Evolutionary conservation across 2,113 vertebrate species (phyloP), one percentile per base, ranked within the genome.

Genomic region (Colinus virginianus): DNA sequence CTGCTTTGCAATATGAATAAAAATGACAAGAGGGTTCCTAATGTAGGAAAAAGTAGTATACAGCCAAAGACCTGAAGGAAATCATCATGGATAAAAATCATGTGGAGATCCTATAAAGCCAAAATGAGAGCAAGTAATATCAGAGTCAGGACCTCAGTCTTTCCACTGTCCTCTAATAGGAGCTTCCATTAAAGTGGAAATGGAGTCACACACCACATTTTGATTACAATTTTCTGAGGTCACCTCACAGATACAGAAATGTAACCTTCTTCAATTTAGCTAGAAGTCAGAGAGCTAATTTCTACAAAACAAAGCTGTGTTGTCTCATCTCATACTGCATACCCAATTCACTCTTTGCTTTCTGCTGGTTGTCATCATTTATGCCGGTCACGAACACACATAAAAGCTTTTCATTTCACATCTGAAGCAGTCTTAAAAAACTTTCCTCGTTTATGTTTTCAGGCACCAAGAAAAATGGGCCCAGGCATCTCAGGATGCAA

Each of bases 371-470:
- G 1, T 76, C 51, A 59, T 66, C 43, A 69, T 71, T 84, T 48
- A 62, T 84, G 58, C 20, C 25, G 22, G 30, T 66, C 64, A 42
- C 1, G 3, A 59, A 56, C 32, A 16, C 9, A 1, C 1, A 25
- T 77, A 55, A 93, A 85, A 84, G 45, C 6, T 70, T 95, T 72
- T 45, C 4, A 49, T 70, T 87, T 79, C 32, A 21, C 26, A 7
- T 43, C 42, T 87, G 56, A 90, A 77, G 59, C 14, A 48, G 23
- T 75, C 67, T 92, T 87, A 75, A 89, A 53, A 53, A 94, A 72
- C 6, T 67, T 46, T 36, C 18, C 46, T 62, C n/a, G 17, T 46
- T n/a, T 79, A 13, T 90, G 79, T 77, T 77, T 63, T 51, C 71
- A 90, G 30, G 40, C 43, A 80, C 68, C 17, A 87, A 61, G 30